These are phyloP conservation scores for Oreohelix idahoensis DNA, from an alignment of 1,140 invertebrate species.

Conservation along the genomic window DNA sequence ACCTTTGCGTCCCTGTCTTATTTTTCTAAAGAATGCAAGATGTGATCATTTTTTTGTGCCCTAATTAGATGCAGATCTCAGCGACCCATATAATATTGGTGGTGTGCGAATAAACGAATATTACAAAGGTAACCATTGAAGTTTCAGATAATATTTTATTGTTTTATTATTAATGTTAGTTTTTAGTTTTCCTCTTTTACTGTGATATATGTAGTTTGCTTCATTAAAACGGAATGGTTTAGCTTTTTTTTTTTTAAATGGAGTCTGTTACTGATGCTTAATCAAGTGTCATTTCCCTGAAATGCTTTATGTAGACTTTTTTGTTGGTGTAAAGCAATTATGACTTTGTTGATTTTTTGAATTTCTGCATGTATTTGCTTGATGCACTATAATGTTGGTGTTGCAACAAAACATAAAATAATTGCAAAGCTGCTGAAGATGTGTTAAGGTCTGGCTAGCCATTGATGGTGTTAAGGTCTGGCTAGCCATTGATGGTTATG, in stretches of 20 bases:
- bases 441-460: no score
- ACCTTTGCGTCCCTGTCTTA: no score
- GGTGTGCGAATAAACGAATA: slow-evolving; percentile 30
- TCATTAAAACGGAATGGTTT: background rate
- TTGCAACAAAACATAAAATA: no score
- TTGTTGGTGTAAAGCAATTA: no score
- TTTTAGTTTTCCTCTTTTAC: background rate
- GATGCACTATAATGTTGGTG: no score
- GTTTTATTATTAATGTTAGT: background rate
- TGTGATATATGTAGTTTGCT: background rate
- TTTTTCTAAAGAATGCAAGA: background rate
- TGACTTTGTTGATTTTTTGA: background rate
- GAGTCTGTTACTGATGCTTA: no score
- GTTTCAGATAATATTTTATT: background rate
- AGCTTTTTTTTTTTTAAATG: background rate
- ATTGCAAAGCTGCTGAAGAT: no score
- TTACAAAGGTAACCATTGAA: slow-evolving; percentile 26
- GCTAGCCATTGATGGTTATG: no score
- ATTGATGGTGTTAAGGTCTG: no score
- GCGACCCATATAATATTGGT: slow-evolving; percentile 21
- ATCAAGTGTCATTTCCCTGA: no score
- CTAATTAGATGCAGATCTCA: slow-evolving; percentile 15
- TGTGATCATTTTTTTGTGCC: slow-evolving; percentile 3
- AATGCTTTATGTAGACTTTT: no score
- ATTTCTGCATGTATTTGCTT: slow-evolving; percentile 1